Evolutionary conservation across 1,140 invertebrate species (phyloP).

Genomic region (Macrobrachium rosenbergii): DNA sequence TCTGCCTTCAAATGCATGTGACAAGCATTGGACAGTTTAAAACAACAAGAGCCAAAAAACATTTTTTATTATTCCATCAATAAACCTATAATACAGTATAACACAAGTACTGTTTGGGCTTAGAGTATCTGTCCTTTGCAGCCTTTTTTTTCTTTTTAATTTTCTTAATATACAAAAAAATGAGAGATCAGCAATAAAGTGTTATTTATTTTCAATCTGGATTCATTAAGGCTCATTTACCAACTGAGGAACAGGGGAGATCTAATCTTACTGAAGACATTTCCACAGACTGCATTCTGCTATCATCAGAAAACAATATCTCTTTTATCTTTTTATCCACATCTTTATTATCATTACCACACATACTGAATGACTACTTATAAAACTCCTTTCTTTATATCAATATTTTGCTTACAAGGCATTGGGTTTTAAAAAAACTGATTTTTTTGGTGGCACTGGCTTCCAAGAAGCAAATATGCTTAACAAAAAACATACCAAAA

Average conservation of each 20-base stretch:
- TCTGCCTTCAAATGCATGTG: no score
- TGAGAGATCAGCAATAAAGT: slow-evolving; percentile 44
- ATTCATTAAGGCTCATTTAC: slow-evolving; percentile 43
- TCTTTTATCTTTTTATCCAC: no score
- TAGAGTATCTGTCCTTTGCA: slow-evolving; percentile 42
- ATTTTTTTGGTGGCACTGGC: no score
- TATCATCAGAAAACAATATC: not conserved
- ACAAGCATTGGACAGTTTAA: not conserved
- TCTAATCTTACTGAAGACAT: slow-evolving; percentile 19
- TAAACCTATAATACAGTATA: slow-evolving; percentile 55
- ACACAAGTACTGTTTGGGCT: slow-evolving; percentile 49
- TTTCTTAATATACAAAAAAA: slow-evolving; percentile 23
- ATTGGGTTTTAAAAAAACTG: no score
- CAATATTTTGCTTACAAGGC: no score
- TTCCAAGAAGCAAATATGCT: no score
- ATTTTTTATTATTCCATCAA: slow-evolving; percentile 58
- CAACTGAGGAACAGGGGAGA: not conserved
- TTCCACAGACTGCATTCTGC: slow-evolving; percentile 5
- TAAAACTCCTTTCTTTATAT: no score
- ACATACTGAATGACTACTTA: no score
- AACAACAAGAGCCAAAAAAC: slow-evolving; percentile 28
- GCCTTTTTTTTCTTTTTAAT: not conserved
- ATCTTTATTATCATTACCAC: no score
- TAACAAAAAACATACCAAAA: no score
- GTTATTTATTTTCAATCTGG: slow-evolving; percentile 9